Base-by-base conservation (phyloP, 2,113 vertebrate genomes). In the Oceanites oceanicus region DNA sequence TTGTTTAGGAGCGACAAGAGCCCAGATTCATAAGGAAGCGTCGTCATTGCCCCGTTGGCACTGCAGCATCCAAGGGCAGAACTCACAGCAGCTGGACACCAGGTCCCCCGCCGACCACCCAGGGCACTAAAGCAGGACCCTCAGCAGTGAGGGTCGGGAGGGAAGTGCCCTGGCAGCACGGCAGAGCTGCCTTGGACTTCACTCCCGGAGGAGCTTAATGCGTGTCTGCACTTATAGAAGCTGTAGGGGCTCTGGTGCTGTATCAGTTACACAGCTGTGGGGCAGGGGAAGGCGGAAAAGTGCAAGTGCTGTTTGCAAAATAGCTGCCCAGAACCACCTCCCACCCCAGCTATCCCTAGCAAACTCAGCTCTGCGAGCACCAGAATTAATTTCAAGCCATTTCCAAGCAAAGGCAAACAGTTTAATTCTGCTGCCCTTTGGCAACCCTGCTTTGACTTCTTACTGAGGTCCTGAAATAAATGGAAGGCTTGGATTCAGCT, bases 201-300 rank as follows among this genome's bases (percentile, higher is more conserved):
- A 1, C 34, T 52, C 44, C 81, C 8, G 0, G 15, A 59, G 65
- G 45, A 40, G 49, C 32, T 74, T 8, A 15, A 36, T 3, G 25
- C 53, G 5, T 0, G 1, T 10, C 50, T 26, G 29, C 9, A 7
- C 66, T 27, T 2, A 1, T 3, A 30, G n/a, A 20, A 29, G 34
- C 53, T 8, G 27, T 0, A 13, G 72, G 38, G 56, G 29, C n/a
- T 40, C 47, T 7, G 66, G 36, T 0, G 9, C 36, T 10, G 36
- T 6, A 8, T 2, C 34, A 3, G 10, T 26, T 1, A 6, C 26
- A 1, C 34, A 3, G 80, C 55, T 15, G 9, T 1, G 3, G 40
- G 81, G 63, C 40, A 59, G 38, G 44, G 38, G 23, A 45, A 78
- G 73, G 58, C 40, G 44, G 76, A 11, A 7, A 45, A 49, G 30